phyloP scores from a whole-genome alignment of 2,888 invertebrate species.

The Leptinotarsa rubiginosa region DNA sequence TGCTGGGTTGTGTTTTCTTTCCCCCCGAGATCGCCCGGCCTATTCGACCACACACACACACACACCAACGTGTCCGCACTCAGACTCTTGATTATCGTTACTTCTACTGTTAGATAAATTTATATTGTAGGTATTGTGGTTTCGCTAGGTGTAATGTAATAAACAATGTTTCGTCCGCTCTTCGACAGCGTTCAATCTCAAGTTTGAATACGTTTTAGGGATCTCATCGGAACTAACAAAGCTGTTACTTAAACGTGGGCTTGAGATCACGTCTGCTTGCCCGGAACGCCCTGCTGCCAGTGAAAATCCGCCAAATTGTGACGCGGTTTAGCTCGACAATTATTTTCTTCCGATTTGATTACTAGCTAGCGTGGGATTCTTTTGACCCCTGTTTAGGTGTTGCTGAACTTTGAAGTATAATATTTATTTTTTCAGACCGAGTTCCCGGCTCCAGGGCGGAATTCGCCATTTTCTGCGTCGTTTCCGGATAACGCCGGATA shows the following conservation, averaged over 20 bases:
- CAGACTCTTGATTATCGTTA: conserved; percentile 58
- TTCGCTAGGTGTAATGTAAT: conserved; percentile 65
- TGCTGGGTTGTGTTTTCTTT: conserved; percentile 61
- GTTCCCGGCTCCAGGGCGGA: background rate
- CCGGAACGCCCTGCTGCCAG: background rate
- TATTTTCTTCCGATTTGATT: background rate
- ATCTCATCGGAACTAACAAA: conserved; percentile 12
- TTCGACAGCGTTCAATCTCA: conserved; percentile 37
- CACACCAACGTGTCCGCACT: conserved; percentile 34
- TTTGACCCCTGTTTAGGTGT: conserved; percentile 18
- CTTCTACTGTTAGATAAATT: conserved; percentile 65
- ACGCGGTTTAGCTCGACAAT: background rate
- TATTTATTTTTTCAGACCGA: conserved; percentile 2
- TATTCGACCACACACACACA: background rate
- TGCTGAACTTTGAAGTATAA: conserved; percentile 13
- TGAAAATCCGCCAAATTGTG: background rate
- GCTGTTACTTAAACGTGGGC: background rate
- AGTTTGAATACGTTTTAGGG: background rate
- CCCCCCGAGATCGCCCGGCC: background rate
- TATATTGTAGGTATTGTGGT: conserved; percentile 65
- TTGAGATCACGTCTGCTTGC: conserved; percentile 8
- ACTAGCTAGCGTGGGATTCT: background rate
- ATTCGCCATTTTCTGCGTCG: too few relatives aligned
- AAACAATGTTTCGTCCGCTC: conserved; percentile 46
- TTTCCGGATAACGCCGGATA: too few relatives aligned